Evolutionary conservation across 2,888 invertebrate species (phyloP).

Genomic region (Heteromyza rotundicornis): DNA sequence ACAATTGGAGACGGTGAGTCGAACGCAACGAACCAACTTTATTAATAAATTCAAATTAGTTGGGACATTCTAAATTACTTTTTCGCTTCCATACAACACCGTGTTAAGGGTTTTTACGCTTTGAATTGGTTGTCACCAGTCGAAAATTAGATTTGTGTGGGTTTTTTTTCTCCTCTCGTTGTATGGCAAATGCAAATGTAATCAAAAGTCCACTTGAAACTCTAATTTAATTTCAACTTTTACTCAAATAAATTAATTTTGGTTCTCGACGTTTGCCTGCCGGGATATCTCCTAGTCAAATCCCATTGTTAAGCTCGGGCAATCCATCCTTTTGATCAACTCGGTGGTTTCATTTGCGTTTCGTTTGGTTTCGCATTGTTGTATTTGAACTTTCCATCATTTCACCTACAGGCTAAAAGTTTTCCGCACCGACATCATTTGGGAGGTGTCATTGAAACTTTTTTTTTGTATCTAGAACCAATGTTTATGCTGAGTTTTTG

Average conservation of each 20-base stretch:
- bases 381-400: neutral
- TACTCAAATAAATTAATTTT: too few species aligned
- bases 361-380: too few species aligned
- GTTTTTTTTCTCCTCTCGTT: conserved; percentile 29
- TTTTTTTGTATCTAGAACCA: conserved; percentile 30
- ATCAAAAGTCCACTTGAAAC: conserved; percentile 53
- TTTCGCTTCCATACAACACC: too few species aligned
- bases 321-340: neutral
- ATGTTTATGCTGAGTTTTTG: too few species aligned
- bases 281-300: neutral
- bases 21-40: too few species aligned
- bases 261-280: too few species aligned
- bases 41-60: too few species aligned
- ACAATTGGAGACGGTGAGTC: conserved; percentile 87
- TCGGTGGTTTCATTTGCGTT: neutral
- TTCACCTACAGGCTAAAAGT: neutral
- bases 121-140: neutral
- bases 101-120: neutral
- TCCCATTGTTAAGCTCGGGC: neutral
- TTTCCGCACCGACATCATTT: neutral
- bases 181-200: conserved; percentile 53
- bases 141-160: too few species aligned
- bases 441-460: conserved; percentile 30
- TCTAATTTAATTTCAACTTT: conserved; percentile 52
- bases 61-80: too few species aligned